Evolutionary conservation across 2,888 invertebrate species (phyloP).

Genomic region (Nomada flava): DNA sequence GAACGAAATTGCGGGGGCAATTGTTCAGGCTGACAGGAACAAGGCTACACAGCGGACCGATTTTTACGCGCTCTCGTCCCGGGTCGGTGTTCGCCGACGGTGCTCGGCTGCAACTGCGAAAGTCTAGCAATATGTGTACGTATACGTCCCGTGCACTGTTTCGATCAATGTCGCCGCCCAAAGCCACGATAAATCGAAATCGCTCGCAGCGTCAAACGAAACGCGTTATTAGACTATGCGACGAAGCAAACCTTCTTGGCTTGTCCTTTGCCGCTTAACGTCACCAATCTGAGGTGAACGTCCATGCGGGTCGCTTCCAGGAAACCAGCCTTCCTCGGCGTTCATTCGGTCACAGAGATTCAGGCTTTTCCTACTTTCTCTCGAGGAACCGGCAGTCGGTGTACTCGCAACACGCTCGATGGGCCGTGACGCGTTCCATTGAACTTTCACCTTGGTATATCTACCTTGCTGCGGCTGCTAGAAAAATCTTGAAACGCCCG

Average conservation of each 20-base stretch:
- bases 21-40: conserved; percentile 22
- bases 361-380: conserved; percentile 73
- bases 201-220: background rate
- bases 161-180: conserved; percentile 35
- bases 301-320: conserved; percentile 47
- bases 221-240: background rate
- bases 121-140: conserved; percentile 25
- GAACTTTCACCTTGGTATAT: conserved; percentile 74
- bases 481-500: background rate
- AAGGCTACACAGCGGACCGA: conserved; percentile 1
- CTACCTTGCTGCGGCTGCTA: conserved; percentile 31
- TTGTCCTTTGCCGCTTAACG: conserved; percentile 8
- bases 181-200: conserved; percentile 26
- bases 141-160: conserved; percentile 18
- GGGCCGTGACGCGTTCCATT: conserved; percentile 61
- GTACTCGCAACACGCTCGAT: conserved; percentile 26
- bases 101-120: conserved; percentile 19
- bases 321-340: conserved; percentile 49
- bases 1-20: conserved; percentile 32
- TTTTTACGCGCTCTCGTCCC: conserved; percentile 48
- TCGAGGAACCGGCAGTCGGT: conserved; percentile 38
- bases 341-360: conserved; percentile 53
- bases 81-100: conserved; percentile 45
- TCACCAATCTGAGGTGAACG: conserved; percentile 44
- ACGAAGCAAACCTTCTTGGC: background rate